Evolutionary conservation across 64 coral and sea anemone genomes (phyloP).

Genomic region (Hydrozoanthus tunicans): DNA sequence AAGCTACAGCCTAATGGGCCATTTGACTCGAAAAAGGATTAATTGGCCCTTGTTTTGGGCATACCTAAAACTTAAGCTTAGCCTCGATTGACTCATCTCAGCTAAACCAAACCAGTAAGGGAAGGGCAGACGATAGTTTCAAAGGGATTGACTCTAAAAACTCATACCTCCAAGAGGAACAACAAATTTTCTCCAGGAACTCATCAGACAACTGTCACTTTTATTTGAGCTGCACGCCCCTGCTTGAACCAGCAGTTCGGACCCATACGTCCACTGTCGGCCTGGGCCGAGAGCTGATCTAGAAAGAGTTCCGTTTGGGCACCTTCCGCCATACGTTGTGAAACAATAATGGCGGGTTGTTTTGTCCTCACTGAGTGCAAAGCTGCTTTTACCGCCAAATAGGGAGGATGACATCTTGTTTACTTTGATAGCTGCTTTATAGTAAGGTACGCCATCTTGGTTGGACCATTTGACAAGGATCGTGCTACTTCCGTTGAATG

Average conservation of each 20-base stretch:
- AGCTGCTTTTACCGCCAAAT: background rate
- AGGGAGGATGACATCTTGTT: background rate
- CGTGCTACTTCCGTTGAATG: background rate
- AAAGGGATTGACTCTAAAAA: background rate
- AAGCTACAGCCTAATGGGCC: no score
- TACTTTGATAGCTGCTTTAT: background rate
- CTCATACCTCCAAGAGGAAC: slow-evolving; percentile 43
- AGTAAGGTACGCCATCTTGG: background rate
- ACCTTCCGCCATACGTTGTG: background rate
- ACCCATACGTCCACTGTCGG: slow-evolving; percentile 25
- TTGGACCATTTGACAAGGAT: slow-evolving; percentile 14
- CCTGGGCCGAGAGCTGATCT: background rate
- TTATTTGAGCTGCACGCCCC: slow-evolving; percentile 21
- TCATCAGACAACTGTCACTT: slow-evolving; percentile 3
- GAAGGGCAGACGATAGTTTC: background rate
- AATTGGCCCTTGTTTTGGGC: no score
- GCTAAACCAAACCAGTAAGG: no score
- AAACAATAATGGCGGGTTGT: slow-evolving; percentile 5
- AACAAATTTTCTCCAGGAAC: slow-evolving; percentile 16
- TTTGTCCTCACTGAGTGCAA: background rate
- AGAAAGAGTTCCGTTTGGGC: background rate
- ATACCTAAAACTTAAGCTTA: no score
- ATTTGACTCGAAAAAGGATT: no score
- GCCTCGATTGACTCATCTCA: no score
- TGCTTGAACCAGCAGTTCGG: background rate